phyloP scores from a whole-genome alignment of 2,888 invertebrate species.

The Aspidiotus rigidus region DNA sequence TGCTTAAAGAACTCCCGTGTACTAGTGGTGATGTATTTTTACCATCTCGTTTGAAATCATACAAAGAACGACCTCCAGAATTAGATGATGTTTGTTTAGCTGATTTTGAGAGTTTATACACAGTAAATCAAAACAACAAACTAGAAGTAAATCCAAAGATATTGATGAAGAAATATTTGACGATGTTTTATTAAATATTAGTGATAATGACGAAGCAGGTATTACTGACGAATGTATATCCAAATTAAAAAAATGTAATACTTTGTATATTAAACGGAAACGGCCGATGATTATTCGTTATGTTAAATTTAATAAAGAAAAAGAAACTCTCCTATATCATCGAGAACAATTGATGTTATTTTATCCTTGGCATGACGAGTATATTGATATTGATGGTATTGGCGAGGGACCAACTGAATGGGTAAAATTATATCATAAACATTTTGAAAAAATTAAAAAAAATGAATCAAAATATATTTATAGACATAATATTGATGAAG shows the following conservation, averaged over 20 bases:
- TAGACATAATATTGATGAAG: background rate
- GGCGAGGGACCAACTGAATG: too few relatives aligned
- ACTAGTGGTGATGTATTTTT: conserved; percentile 24
- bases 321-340: too few relatives aligned
- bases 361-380: too few relatives aligned
- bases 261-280: background rate
- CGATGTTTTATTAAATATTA: background rate
- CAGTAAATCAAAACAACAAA: background rate
- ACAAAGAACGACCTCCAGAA: conserved; percentile 38
- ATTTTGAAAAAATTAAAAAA: too few relatives aligned
- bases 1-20: background rate
- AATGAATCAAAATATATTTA: background rate
- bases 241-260: background rate
- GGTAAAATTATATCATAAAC: too few relatives aligned
- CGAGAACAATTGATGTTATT: too few relatives aligned
- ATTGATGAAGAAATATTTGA: background rate
- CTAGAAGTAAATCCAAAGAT: background rate
- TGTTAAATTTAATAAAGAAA: too few relatives aligned
- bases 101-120: conserved; percentile 39
- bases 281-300: too few relatives aligned
- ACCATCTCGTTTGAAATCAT: conserved; percentile 38
- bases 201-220: background rate
- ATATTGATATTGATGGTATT: too few relatives aligned
- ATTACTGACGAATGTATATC: background rate
- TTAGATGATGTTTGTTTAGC: conserved; percentile 40